Evolutionary conservation across 2,888 invertebrate genomes (phyloP), one percentile per base, ranked within the genome.

Genomic region (Ophioninae sp.): DNA sequence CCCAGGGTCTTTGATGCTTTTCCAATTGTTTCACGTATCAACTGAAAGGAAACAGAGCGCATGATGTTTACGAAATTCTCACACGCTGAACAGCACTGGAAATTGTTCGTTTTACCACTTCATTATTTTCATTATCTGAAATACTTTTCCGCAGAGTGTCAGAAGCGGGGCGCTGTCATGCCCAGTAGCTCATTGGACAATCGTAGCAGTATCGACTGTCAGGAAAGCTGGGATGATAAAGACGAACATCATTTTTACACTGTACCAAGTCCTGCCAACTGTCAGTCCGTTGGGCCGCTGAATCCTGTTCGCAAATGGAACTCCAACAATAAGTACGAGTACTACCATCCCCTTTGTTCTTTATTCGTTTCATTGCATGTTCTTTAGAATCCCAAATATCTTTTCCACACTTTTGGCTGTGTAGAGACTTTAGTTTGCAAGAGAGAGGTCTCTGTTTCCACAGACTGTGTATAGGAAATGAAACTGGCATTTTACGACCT

Each of bases 211-310:
- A 69, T 87, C 23, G 87, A 88, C 63, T 79, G 75, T 17, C 83
- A 86, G 1, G 90, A 91, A 77, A 85, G 81, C 44, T 91, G 92
- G 91, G 90, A 91, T 63, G 83, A 83, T 56, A 81, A 79, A 0
- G 75, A 75, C 6, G 79, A 84, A 37, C 22, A n/a, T 56, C 6
- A 56, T 13, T 67, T 72, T 44, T 59, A 67, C 37, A 22, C 8
- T 9, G 37, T 76, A 17, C 6, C 20, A 8, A 23, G 8, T 56
- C 39, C 23, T 2, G 9, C 56, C 0, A 20, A 64, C n/a, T 67
- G 58, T 41, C 23, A 22, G 9, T 8, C 44, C 5, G 61, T 17
- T 1, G 22, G 61, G 7, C 9, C 61, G 13, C 8, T 63, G n/a
- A 9, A 63, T 73, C 3, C 23, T 17, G 23, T 23, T 6, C 6